These are phyloP conservation scores for Haliclona indistincta DNA, from an alignment of 37 sponge, comb jelly and placozoan genomes.

Conservation along the genomic window DNA sequence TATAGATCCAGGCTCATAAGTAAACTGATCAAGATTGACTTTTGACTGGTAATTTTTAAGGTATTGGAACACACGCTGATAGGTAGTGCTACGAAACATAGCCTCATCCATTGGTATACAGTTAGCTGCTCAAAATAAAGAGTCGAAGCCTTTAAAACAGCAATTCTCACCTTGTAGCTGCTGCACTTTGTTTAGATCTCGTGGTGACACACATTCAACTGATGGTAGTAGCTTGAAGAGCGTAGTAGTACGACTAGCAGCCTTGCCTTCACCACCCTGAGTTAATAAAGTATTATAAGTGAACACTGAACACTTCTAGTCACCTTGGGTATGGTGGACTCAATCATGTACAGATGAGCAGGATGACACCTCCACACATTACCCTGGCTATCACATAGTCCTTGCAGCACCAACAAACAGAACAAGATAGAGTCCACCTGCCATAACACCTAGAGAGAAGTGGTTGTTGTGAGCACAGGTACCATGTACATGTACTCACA, in stretches of 20 bases:
- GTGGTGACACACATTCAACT: no score
- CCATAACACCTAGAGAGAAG: no score
- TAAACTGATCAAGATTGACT: conserved; percentile 24
- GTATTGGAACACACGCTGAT: conserved; percentile 74
- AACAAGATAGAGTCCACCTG: conserved; percentile 55
- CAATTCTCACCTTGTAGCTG: no score
- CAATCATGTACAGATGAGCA: conserved; percentile 56
- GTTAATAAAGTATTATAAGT: no score
- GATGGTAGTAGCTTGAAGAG: no score
- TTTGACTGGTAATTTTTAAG: conserved; percentile 16
- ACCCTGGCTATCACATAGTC: conserved; percentile 50
- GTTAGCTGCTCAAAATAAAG: neutral
- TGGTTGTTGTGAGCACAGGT: no score
- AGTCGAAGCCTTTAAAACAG: no score
- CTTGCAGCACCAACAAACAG: conserved; percentile 44
- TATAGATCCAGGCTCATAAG: conserved; percentile 14
- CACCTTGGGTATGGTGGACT: conserved; percentile 39
- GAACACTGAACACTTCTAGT: no score
- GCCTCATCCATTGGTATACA: conserved; percentile 33
- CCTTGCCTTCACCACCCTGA: no score
- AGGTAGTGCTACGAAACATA: conserved; percentile 25
- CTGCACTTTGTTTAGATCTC: no score
- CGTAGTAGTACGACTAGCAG: no score
- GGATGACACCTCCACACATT: conserved; percentile 56
- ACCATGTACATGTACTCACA: no score